These are phyloP conservation scores for Pammene aurita DNA, from an alignment of 2,888 invertebrate species.

Conservation along the genomic window DNA sequence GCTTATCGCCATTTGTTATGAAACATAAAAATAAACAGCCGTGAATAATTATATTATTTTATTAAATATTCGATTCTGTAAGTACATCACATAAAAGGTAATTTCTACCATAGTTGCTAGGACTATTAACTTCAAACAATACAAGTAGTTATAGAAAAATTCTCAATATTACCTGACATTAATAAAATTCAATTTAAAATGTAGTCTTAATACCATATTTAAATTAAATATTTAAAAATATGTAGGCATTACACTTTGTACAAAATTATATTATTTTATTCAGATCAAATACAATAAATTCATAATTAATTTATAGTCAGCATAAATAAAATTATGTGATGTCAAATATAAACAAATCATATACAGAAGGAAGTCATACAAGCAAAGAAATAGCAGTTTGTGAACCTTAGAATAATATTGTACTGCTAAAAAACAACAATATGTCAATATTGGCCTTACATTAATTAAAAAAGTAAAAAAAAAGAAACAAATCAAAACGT, in stretches of 20 bases:
- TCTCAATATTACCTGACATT: not conserved
- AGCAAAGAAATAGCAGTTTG: conserved; percentile 17
- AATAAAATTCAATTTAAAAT: too few relatives aligned
- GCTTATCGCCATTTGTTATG: not conserved
- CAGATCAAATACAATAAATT: conserved; percentile 31
- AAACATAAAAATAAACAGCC: conserved; percentile 7
- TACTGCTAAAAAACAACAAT: not conserved
- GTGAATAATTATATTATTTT: not conserved
- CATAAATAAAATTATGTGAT: conserved; percentile 15
- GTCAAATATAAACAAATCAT: conserved; percentile 5
- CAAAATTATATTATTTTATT: conserved; percentile 26
- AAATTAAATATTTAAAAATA: conserved; percentile 12
- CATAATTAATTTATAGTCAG: conserved; percentile 6
- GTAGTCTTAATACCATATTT: too few relatives aligned
- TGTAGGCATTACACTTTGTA: conserved; percentile 5
- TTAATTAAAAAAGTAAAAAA: conserved; percentile 20
- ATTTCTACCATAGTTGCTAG: not conserved
- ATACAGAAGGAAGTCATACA: conserved; percentile 8
- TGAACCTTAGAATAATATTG: conserved; percentile 23
- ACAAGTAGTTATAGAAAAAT: not conserved
- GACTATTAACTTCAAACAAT: conserved; percentile 7
- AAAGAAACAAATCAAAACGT: conserved; percentile 12
- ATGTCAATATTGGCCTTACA: not conserved
- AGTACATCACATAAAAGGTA: conserved; percentile 29
- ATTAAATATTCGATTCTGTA: conserved; percentile 23